Evolutionary conservation across 2,797 vertebrate species (phyloP).

Genomic region (Anniella stebbinsi): DNA sequence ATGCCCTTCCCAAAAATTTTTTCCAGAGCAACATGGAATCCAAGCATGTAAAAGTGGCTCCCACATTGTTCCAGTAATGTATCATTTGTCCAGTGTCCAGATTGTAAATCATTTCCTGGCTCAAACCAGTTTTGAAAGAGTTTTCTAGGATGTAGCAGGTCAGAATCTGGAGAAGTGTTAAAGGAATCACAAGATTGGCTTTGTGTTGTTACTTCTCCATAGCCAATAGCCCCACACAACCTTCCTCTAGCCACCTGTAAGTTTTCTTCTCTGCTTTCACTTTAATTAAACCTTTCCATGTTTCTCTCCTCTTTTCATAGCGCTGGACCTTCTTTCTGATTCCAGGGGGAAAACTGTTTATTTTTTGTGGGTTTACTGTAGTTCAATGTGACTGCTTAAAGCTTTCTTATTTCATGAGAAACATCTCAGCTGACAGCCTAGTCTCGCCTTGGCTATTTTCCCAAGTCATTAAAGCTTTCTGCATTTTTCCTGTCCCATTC

Average conservation of each 20-base stretch:
- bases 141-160: not conserved
- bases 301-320: constrained; percentile 40
- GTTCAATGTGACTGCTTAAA: constrained; percentile 42
- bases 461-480: constrained; percentile 36
- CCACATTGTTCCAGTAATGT: not conserved
- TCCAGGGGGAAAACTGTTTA: constrained; percentile 21
- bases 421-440: constrained; percentile 28
- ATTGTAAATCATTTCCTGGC: not conserved
- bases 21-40: not conserved
- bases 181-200: not conserved
- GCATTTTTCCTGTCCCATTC: constrained; percentile 26
- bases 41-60: not conserved
- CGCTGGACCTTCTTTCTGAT: constrained; percentile 28
- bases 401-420: constrained; percentile 36
- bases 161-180: not conserved
- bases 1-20: not conserved
- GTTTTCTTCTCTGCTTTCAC: constrained; percentile 21
- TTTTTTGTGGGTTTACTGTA: constrained; percentile 62
- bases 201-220: constrained; percentile 38
- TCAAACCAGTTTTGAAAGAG: not conserved
- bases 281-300: constrained; percentile 28
- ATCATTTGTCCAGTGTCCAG: too few species aligned
- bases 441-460: constrained; percentile 38
- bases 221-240: constrained; percentile 35
- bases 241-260: constrained; percentile 28